Evolutionary conservation across 2,113 vertebrate genomes (phyloP), one percentile per base, ranked within the genome.

Genomic region (Cyphomyrus plagiostoma): DNA sequence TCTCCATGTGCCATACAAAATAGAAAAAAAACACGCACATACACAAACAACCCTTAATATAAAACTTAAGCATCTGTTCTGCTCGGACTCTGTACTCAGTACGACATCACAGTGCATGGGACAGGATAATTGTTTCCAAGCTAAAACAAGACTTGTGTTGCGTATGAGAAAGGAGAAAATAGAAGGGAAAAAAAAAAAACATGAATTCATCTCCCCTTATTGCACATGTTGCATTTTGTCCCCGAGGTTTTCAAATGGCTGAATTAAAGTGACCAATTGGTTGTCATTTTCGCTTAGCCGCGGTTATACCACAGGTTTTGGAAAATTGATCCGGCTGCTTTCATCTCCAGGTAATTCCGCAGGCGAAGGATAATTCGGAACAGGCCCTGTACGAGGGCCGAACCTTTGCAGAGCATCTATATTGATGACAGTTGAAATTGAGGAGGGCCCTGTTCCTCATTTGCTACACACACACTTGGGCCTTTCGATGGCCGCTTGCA

Each of bases 351-450:
- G 94, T 96, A 96, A 95, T 92, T 93, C 88, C 90, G 94, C 91
- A 90, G 91, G 90, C 93, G 88, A 92, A 93, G 91, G 93, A 86
- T 95, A 96, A 96, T 92, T 93, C 92, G 91, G 94, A 95, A 95
- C 96, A 96, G 95, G 93, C 93, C 93, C 92, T 95, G 89, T 92
- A 52, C 89, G 90, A 92, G 62, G 93, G 92, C 94, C 90, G 48
- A 90, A 92, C 91, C 92, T 94, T 91, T 92, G 94, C 95, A 94
- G 95, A 97, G 92, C 94, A 94, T 94, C 96, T 96, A 94, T 93
- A 94, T 95, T 91, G 94, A 97, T 97, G 97, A 98, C 97, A 97
- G 97, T 97, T 97, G 45, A 96, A 97, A 97, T 97, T 94, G 95
- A 95, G 91, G 88, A 91, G 92, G 93, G 94, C 95, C 97, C 97